Evolutionary conservation across 1,140 invertebrate genomes (phyloP).

Genomic region (Aphelenchoides fujianensis): DNA sequence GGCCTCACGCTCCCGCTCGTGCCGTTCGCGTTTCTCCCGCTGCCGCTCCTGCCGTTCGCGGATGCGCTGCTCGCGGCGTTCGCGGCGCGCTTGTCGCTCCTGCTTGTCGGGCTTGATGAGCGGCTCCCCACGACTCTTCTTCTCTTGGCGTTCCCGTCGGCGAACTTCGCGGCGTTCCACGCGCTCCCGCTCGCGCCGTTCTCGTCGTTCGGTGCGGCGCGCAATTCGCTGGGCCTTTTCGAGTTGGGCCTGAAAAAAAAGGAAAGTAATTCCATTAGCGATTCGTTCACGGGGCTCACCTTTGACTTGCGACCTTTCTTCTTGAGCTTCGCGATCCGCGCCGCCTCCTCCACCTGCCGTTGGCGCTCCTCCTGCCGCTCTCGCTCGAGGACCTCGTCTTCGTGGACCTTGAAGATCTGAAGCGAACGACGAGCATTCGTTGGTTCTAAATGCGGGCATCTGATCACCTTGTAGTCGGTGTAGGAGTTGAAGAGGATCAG

Average conservation of each 20-base stretch:
- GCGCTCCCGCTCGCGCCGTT: neutral
- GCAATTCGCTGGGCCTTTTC: neutral
- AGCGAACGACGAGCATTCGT: neutral
- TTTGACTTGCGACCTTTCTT: conserved; percentile 15
- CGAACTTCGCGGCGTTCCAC: neutral
- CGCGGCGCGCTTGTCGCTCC: neutral
- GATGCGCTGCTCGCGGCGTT: neutral
- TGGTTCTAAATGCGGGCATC: neutral
- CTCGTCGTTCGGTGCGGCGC: neutral
- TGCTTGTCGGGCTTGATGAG: neutral
- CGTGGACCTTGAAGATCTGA: neutral
- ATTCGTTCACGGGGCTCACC: neutral
- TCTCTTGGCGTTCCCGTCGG: neutral
- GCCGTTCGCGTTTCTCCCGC: neutral
- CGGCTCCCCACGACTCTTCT: neutral
- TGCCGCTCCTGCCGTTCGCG: neutral
- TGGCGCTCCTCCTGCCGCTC: neutral
- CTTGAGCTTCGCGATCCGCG: neutral
- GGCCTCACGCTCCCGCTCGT: neutral
- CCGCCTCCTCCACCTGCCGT: neutral
- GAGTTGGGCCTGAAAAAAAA: neutral
- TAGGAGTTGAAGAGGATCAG: conserved; percentile 5
- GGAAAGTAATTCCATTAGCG: neutral
- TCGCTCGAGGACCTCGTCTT: neutral
- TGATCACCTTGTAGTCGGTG: neutral